Evolutionary conservation across 2,797 vertebrate species (phyloP), one percentile per base, ranked within the genome.

Genomic region (Labroides dimidiatus): DNA sequence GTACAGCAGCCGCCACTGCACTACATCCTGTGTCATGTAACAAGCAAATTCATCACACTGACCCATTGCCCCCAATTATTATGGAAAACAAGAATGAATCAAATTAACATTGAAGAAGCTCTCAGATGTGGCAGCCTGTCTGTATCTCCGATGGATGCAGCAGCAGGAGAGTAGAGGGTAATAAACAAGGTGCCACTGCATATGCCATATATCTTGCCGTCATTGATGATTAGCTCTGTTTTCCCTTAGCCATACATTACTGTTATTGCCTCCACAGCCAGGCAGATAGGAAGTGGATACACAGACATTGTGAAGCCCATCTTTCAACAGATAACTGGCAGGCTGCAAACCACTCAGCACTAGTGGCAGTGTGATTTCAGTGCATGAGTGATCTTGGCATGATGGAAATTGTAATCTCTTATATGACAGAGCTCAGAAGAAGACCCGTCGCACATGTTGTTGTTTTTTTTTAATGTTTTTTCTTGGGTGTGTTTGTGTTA

Each of bases 141-240:
- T 74, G 75, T 63, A 50, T 9, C 58, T 83, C 84, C 80, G 47
- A 83, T 69, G 83, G 83, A 86, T 89, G 78, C 83, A 30, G 85
- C 73, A 21, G 80, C 49, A 78, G 81, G 69, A 80, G 77, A 73
- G 60, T 73, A 85, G 84, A 79, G 87, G 89, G 85, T 84, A 92
- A 93, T 93, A 95, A 94, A 94, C 91, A 91, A 90, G 89, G 84
- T 87, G 89, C 87, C 88, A 86, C 84, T 77, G 86, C 88, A 91
- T 91, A 89, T 86, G 90, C 92, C 86, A 92, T 94, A 94, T 94
- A 94, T 94, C 94, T 94, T 89, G 86, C 87, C 93, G 92, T 93
- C 93, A 93, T 91, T 92, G 90, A 93, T 93, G 94, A 95, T 95
- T 94, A 94, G 92, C 92, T 93, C 91, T 91, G 89, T 91, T 89